Percentiles rank a stretch among this genome's conserved stretches.
These are phyloP conservation scores for Stegophylla sp. DNA, from an alignment of 2,888 invertebrate genomes.

Conservation along the genomic window DNA sequence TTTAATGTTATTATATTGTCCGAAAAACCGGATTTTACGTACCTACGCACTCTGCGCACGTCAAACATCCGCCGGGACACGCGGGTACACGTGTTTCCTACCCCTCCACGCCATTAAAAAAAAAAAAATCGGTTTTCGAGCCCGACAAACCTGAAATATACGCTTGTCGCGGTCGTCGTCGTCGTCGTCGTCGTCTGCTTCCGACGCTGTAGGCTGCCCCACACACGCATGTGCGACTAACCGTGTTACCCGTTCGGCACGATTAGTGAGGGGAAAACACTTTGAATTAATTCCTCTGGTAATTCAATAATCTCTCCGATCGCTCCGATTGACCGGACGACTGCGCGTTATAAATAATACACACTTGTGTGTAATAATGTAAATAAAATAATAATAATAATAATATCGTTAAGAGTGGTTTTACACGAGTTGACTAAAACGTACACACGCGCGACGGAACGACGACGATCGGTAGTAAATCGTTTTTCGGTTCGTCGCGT, in stretches of 20 bases:
- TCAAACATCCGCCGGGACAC: conserved; percentile 15
- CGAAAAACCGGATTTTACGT: conserved; percentile 54
- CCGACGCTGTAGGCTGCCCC: no score
- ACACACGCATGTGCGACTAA: not conserved
- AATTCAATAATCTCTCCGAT: conserved; percentile 23
- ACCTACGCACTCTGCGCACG: conserved; percentile 5
- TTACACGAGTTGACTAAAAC: not conserved
- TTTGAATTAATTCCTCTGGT: conserved; percentile 5
- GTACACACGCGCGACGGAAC: no score
- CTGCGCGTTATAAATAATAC: not conserved
- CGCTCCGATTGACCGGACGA: not conserved
- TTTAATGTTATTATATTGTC: conserved; percentile 33
- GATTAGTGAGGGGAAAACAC: not conserved
- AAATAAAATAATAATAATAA: no score
- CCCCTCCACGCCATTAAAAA: not conserved
- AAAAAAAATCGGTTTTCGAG: conserved; percentile 24
- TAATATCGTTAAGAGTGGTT: not conserved
- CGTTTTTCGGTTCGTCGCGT: no score
- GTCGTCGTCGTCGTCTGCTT: no score
- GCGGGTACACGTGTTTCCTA: conserved; percentile 28
- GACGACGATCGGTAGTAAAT: no score
- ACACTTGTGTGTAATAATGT: not conserved
- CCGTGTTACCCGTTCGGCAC: conserved; percentile 23
- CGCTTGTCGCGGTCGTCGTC: not conserved
- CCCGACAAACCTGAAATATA: conserved; percentile 26